Base-by-base conservation (phyloP, 1,140 invertebrate genomes). In the Scylla paramamosain region DNA sequence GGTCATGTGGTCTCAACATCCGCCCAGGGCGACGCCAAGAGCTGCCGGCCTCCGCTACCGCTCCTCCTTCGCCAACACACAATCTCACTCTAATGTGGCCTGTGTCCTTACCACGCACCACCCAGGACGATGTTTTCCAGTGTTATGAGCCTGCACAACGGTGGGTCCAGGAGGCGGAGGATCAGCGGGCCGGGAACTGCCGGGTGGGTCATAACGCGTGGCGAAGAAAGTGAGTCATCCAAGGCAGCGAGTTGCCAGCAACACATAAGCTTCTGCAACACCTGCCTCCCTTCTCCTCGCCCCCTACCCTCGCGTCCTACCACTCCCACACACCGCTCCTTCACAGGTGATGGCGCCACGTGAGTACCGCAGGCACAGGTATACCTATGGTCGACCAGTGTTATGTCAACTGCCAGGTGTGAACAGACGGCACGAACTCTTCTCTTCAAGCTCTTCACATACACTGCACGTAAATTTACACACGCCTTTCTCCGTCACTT, bases 1-100 rank as follows among this genome's bases (percentile, higher is more conserved):
- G 89, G 89, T 59, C 89, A 59, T 91, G n/a, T 91, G 89, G 89
- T 59, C 48, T 6, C 48, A 39, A 91, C 89, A 91, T 91, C 89
- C 89, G 89, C 89, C 89, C 31, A 20, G 8, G 89, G 89, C 89
- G 7, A 52, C n/a, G 48, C 46, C 59, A 59, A 14, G 31, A 46
- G 88, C 7, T n/a, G 89, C 46, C n/a, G 46, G 46, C n/a, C n/a
- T 28, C 4, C 46, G 45, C 46, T 59, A 29, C 89, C 89, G 59
- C 89, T 46, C 46, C 46, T 89, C 31, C 88, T 39, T 25, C 31
- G 0, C 52, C 52, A 20, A 12, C 8, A 77, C 20, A 77, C 67
- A 77, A 12, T 2, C 25, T 77, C 67, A 12, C 67, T n/a, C 67
- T 59, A 1, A 39, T 39, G 39, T 39, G 39, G 39, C 25, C 67